Evolutionary conservation across 2,888 invertebrate genomes (phyloP), one percentile per base, ranked within the genome.

Genomic region (Drepana falcataria): DNA sequence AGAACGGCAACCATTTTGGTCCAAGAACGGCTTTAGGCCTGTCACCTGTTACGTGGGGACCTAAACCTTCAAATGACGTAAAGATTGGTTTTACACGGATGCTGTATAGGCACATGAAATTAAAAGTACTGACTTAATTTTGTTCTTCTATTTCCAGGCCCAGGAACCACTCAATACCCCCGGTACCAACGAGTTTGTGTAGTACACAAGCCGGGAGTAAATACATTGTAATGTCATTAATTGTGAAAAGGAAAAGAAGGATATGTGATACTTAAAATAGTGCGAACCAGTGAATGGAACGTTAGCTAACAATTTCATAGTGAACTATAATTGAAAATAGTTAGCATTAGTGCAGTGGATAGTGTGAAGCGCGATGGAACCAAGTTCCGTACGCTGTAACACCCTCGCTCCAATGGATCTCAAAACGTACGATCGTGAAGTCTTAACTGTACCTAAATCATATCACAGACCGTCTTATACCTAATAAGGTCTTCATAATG

Each of bases 151-250:
- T 80, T 94, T 93, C 9, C 93, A 96, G 96, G 95, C 95, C 77
- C 94, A 95, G 91, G 95, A 95, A 92, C 96, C 96, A 66, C 93
- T 96, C 81, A 96, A 94, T 73, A 94, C 94, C 84, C 94, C 94
- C 77, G 95, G 95, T 83, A 94, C 94, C 82, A 95, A 95, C 87
- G 95, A 95, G 78, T 95, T 94, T 91, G 95, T 96, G 92, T 96
- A 92, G 85, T 88, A 83, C 78, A 59, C 77, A 74, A 74, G 82
- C 83, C 58, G 89, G 91, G 70, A 90, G 90, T 79, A 85, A 90
- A 86, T 91, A 88, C 78, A 76, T 81, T 78, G 83, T 82, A 79
- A 78, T 91, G 75, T 87, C 87, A 71, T 80, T 91, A 75, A 85
- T 88, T 84, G 89, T 83, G 78, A 91, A 91, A 87, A 85, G 91